Percentiles rank a stretch among this genome's conserved stretches.
Evolutionary conservation across 2,888 invertebrate species (phyloP).

Genomic region (Acholoe squamosa): DNA sequence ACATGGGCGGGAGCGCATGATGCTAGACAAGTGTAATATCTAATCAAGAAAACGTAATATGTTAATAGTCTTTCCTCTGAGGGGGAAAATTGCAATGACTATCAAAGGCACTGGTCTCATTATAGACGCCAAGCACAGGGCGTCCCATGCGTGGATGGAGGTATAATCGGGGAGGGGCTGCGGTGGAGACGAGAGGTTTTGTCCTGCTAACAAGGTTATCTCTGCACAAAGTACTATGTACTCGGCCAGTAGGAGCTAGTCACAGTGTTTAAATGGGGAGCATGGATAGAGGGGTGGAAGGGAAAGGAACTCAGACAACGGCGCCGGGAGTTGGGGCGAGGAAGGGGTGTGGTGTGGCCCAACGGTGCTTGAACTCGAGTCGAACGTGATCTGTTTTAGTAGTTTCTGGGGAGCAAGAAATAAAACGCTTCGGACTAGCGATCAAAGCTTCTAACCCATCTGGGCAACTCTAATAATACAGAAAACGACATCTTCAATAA

Average conservation of each 20-base stretch:
- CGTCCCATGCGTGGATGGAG: neutral
- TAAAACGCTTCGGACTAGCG: neutral
- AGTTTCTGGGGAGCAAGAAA: neutral
- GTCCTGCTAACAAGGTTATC: conserved; percentile 11
- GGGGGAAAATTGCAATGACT: conserved; percentile 36
- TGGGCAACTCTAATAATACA: neutral
- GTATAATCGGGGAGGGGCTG: neutral
- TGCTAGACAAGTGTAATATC: conserved; percentile 7
- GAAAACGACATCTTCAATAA: neutral
- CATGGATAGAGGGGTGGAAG: neutral
- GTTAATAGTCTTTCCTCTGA: conserved; percentile 32
- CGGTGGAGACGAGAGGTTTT: neutral
- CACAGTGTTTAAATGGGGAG: neutral
- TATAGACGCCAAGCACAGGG: neutral
- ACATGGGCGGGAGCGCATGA: neutral
- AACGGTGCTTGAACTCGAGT: neutral
- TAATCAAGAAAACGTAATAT: conserved; percentile 33
- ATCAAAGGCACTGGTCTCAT: conserved; percentile 23
- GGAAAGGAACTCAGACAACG: conserved; percentile 8
- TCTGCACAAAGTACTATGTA: neutral
- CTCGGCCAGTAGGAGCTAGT: neutral
- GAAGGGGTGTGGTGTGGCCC: neutral
- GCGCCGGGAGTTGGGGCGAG: neutral
- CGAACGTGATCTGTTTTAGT: conserved; percentile 30
- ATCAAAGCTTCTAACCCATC: neutral